Conservation (phyloP, 2,113 vertebrate species). For the Pseudonaja textilis region DNA sequence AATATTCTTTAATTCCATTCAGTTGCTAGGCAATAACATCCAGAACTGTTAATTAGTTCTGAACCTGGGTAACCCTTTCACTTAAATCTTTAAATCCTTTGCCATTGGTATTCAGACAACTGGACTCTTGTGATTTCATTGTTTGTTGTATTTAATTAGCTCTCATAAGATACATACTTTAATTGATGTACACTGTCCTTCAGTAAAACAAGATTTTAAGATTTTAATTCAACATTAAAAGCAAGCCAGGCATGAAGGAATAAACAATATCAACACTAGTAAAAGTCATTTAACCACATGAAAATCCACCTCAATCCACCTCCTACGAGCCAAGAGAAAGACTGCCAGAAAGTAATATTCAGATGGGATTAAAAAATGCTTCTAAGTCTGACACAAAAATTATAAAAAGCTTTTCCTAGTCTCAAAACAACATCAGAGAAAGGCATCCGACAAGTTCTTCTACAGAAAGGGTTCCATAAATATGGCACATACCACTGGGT, state of each 20-base stretch:
- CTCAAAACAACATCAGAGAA: not conserved
- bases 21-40: not conserved
- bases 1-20: not conserved
- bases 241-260: not conserved
- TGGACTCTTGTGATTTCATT: not conserved
- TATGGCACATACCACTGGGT: not conserved
- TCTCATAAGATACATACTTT: not conserved
- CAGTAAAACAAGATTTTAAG: not conserved
- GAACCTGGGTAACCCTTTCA: not conserved
- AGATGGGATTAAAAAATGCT: not conserved
- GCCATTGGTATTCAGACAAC: not conserved
- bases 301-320: not conserved
- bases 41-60: not conserved
- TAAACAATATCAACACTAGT: not conserved
- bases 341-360: not conserved
- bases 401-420: not conserved
- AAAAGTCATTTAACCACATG: not conserved
- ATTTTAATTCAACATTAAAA: not conserved
- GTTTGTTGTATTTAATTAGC: not conserved
- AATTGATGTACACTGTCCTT: not conserved
- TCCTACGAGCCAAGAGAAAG: not conserved
- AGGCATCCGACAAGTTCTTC: not conserved
- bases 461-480: not conserved
- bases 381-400: not conserved
- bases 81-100: not conserved